Percentiles rank a stretch among this genome's conserved stretches.
Evolutionary conservation across 1,140 invertebrate species (phyloP).

Genomic region (Cydia splendana): DNA sequence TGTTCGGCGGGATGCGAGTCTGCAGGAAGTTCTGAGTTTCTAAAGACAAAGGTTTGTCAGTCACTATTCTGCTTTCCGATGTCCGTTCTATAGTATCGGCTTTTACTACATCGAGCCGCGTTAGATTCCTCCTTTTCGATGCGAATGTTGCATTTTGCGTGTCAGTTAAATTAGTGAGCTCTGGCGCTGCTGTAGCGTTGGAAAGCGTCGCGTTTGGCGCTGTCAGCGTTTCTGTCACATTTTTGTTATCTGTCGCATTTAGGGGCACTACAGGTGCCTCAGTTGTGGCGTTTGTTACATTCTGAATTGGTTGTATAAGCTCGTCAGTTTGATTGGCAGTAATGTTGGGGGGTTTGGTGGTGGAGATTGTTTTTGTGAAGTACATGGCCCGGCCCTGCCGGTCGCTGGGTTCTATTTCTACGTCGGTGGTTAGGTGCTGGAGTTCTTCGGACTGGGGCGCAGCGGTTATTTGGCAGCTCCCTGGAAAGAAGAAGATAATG

Average conservation of each 20-base stretch:
- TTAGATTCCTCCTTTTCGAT: conserved; percentile 54
- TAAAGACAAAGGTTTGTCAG: conserved; percentile 69
- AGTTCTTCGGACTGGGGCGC: conserved; percentile 65
- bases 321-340: conserved; percentile 46
- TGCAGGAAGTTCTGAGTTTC: conserved; percentile 65
- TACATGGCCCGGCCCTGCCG: conserved; percentile 70
- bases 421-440: conserved; percentile 47
- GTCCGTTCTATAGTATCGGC: conserved; percentile 58
- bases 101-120: conserved; percentile 61
- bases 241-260: conserved; percentile 40
- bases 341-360: conserved; percentile 42
- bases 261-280: background rate
- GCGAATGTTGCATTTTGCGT: conserved; percentile 18
- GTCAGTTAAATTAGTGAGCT: conserved; percentile 34
- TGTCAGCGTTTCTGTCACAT: conserved; percentile 43
- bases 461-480: conserved; percentile 54
- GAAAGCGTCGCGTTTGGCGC: conserved; percentile 34
- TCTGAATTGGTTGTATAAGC: conserved; percentile 18
- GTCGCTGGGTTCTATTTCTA: conserved; percentile 49
- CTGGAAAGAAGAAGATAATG: conserved; percentile 51
- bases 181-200: conserved; percentile 19
- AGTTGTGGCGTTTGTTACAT: background rate
- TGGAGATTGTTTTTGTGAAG: conserved; percentile 56
- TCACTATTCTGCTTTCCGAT: conserved; percentile 71
- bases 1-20: conserved; percentile 65